phyloP scores from a whole-genome alignment of 2,888 invertebrate genomes.

The Hyles lineata region DNA sequence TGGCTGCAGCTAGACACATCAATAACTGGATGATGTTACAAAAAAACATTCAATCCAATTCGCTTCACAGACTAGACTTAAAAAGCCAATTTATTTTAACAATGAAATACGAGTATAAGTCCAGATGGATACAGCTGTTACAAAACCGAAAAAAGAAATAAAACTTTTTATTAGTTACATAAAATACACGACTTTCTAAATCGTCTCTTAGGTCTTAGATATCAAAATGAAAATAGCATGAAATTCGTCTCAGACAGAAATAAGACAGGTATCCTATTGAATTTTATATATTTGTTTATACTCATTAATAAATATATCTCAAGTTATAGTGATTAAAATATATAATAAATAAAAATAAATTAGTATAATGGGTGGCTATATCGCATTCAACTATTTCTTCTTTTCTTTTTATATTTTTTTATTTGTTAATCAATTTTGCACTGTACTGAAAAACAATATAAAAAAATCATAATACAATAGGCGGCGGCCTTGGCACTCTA shows the following conservation, averaged over 20 bases:
- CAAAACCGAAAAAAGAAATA: neutral
- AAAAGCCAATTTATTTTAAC: conserved; percentile 12
- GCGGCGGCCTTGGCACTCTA: no score
- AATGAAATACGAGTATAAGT: conserved; percentile 4
- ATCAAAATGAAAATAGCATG: neutral
- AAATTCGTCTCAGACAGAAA: neutral
- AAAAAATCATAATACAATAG: no score
- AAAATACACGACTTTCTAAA: conserved; percentile 2
- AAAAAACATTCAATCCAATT: neutral
- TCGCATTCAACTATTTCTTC: no score
- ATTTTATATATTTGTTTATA: no score
- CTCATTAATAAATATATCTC: no score
- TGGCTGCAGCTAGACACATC: neutral
- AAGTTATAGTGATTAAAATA: no score
- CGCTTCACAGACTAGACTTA: neutral
- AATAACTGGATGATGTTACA: neutral
- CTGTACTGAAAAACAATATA: no score
- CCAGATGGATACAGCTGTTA: neutral
- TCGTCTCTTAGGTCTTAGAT: neutral
- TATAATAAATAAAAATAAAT: no score
- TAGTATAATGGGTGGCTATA: no score
- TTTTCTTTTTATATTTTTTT: no score
- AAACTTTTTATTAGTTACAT: neutral
- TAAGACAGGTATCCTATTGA: no score
- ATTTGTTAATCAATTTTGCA: no score